Evolutionary conservation across 2,888 invertebrate species (phyloP).

Genomic region (Dione vanillae): DNA sequence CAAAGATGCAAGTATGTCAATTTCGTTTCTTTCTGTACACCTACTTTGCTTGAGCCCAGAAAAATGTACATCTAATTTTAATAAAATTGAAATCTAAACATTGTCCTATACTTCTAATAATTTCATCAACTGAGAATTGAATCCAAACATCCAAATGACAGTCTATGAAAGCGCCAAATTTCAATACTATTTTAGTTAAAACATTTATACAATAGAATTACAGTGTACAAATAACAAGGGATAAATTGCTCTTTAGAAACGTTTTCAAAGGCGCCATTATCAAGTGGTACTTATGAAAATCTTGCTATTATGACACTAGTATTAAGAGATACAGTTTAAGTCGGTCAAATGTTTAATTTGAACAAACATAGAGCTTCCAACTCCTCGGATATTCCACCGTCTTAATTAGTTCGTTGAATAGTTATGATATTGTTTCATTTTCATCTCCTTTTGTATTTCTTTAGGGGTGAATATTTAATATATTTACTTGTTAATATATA

Average conservation of each 20-base stretch:
- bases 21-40: too few relatives aligned
- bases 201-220: background rate
- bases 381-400: slow-evolving; percentile 5
- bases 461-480: background rate
- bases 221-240: background rate
- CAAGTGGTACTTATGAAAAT: slow-evolving; percentile 1
- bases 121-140: background rate
- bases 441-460: background rate
- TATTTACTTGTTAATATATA: background rate
- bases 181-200: background rate
- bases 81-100: too few relatives aligned
- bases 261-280: slow-evolving; percentile 2
- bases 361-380: background rate
- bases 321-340: slow-evolving; percentile 5
- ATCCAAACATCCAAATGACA: background rate
- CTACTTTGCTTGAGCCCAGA: too few relatives aligned
- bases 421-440: slow-evolving; percentile 8
- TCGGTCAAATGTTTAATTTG: slow-evolving; percentile 13
- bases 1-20: too few relatives aligned
- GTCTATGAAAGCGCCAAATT: too few relatives aligned
- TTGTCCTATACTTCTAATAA: too few relatives aligned
- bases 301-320: slow-evolving; percentile 3
- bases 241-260: slow-evolving; percentile 7
- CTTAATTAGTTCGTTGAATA: slow-evolving; percentile 18
- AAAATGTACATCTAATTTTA: too few relatives aligned